These are phyloP conservation scores for Typhlomys cinereus DNA, from an alignment of 2,113 vertebrate species.

Conservation along the genomic window DNA sequence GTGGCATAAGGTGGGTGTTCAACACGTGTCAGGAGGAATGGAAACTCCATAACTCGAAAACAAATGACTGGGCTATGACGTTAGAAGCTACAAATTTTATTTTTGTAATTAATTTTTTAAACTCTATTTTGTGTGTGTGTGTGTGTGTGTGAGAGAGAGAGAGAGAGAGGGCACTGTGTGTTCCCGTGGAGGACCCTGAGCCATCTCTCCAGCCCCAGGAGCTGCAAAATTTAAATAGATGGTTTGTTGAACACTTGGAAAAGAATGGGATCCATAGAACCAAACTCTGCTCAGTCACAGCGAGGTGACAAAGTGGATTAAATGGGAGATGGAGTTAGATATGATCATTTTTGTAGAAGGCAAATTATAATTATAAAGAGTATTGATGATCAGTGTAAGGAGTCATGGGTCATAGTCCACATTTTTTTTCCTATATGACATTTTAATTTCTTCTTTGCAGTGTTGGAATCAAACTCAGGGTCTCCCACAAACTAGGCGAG, in stretches of 20 bases:
- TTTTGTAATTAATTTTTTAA: no score
- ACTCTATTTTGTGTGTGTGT: no score
- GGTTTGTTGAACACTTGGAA: conserved; percentile 13
- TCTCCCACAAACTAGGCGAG: not conserved
- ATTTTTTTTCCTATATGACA: not conserved
- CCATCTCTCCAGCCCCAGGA: no score
- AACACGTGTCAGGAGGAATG: not conserved
- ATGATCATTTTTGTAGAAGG: no score
- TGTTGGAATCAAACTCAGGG: not conserved
- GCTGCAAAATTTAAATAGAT: no score
- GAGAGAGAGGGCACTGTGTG: no score
- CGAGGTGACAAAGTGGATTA: not conserved
- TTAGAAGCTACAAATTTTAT: conserved; percentile 25
- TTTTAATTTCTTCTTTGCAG: not conserved
- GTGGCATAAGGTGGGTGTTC: not conserved
- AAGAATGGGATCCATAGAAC: not conserved
- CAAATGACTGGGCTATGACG: not conserved
- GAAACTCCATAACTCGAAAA: conserved; percentile 30
- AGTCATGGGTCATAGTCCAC: not conserved
- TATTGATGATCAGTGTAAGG: no score
- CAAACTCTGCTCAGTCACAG: not conserved
- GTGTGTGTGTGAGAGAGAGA: no score
- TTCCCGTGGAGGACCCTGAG: no score
- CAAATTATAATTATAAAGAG: no score
- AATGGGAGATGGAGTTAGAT: not conserved